phyloP scores from a whole-genome alignment of 2,113 vertebrate species.

The Dicerorhinus sumatrensis region DNA sequence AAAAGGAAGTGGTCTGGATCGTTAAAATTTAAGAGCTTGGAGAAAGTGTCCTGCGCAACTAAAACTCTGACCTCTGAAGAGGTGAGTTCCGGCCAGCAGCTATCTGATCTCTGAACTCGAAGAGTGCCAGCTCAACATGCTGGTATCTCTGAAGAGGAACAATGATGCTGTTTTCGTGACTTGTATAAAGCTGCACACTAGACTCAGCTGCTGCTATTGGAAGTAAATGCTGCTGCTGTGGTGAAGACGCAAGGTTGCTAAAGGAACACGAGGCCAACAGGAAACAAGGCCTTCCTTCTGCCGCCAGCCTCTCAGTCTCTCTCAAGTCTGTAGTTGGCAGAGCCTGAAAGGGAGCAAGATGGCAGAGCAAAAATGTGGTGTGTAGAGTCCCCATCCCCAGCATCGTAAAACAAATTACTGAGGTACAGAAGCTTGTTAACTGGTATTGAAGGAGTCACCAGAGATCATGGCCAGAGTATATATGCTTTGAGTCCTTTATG shows the following conservation, averaged over 20 bases:
- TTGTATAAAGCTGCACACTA: background rate
- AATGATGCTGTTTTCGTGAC: background rate
- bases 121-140: background rate
- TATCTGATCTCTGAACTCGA: background rate
- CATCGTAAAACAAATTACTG: background rate
- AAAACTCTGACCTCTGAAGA: background rate
- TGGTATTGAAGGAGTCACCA: background rate
- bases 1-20: background rate
- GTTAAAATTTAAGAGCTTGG: background rate
- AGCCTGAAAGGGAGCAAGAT: background rate
- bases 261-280: background rate
- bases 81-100: accelerated
- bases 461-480: background rate
- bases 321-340: background rate
- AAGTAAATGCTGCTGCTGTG: background rate
- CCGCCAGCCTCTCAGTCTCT: background rate
- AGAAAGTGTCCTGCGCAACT: background rate
- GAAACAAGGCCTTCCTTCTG: background rate
- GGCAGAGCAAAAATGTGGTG: background rate
- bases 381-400: background rate
- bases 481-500: background rate
- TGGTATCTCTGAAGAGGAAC: background rate
- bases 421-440: background rate
- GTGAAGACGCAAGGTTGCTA: background rate
- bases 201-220: background rate